A percentile compares a stretch with the other conserved stretches of the same genome.
Conservation (phyloP, 1,140 invertebrate genomes). For the Sycophila sp. region DNA sequence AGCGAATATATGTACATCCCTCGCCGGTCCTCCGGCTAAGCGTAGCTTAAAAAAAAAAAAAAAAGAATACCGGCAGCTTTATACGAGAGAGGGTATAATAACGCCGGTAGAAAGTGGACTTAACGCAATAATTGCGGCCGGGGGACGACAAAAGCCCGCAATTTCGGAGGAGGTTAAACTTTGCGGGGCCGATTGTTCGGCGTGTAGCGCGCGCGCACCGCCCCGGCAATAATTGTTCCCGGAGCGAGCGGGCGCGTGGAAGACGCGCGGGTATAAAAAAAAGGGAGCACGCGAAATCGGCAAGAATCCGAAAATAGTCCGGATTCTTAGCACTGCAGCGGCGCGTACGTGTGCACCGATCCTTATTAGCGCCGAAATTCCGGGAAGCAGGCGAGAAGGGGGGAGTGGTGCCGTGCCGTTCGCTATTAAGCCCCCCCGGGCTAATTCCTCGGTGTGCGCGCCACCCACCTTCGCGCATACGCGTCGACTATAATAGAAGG, state of each 20-base stretch:
- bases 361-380: conserved; percentile 36
- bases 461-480: conserved; percentile 1
- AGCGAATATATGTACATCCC: too few species aligned
- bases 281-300: neutral
- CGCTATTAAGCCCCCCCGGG: neutral
- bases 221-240: conserved; percentile 27
- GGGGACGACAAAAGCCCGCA: conserved; percentile 31
- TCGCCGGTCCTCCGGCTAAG: too few species aligned
- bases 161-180: conserved; percentile 24
- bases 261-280: neutral
- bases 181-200: neutral
- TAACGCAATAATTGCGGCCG: conserved; percentile 29
- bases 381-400: neutral
- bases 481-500: too few species aligned
- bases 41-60: too few species aligned
- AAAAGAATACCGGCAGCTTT: too few species aligned
- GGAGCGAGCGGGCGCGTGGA: neutral
- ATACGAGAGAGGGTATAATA: neutral
- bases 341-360: conserved; percentile 1
- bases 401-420: neutral
- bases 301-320: conserved; percentile 25
- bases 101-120: neutral
- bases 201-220: neutral
- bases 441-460: conserved; percentile 1
- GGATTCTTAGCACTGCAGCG: conserved; percentile 9